A percentile compares a stretch with the other conserved stretches of the same genome.
Evolutionary conservation across 1,140 invertebrate genomes (phyloP).

Genomic region (Vanessa tameamea): DNA sequence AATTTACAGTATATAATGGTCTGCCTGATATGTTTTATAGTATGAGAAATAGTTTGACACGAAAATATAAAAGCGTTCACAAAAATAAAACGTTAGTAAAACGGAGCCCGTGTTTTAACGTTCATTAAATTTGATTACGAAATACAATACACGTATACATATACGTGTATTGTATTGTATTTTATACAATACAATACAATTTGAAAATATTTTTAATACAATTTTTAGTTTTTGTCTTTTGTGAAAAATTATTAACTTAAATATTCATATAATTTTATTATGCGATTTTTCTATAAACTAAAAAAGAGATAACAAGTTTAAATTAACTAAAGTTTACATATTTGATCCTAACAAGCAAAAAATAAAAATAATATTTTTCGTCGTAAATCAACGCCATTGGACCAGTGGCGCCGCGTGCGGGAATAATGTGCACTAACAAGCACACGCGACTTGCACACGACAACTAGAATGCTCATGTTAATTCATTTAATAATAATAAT

Average conservation of each 20-base stretch:
- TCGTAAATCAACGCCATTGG: neutral
- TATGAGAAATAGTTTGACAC: constrained; percentile 59
- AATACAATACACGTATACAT: too few relatives aligned
- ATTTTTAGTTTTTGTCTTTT: too few relatives aligned
- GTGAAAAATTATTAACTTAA: too few relatives aligned
- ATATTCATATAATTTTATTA: too few relatives aligned
- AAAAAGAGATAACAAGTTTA: too few relatives aligned
- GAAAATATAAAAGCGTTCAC: constrained; percentile 33
- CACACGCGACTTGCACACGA: constrained; percentile 46
- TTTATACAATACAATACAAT: too few relatives aligned
- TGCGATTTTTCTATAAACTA: too few relatives aligned
- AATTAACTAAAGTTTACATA: neutral
- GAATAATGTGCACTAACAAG: constrained; percentile 53
- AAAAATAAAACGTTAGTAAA: constrained; percentile 36
- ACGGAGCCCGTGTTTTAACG: constrained; percentile 3
- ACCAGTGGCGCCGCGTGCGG: constrained; percentile 46
- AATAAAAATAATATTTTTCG: constrained; percentile 20
- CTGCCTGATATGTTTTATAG: constrained; percentile 66
- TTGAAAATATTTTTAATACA: too few relatives aligned
- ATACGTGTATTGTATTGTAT: too few relatives aligned
- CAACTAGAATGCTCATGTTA: neutral
- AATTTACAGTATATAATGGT: constrained; percentile 63
- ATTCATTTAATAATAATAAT: neutral
- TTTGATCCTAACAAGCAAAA: neutral
- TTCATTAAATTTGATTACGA: neutral